phyloP scores from a whole-genome alignment of 2,797 vertebrate species.

The Trichosurus vulpecula region DNA sequence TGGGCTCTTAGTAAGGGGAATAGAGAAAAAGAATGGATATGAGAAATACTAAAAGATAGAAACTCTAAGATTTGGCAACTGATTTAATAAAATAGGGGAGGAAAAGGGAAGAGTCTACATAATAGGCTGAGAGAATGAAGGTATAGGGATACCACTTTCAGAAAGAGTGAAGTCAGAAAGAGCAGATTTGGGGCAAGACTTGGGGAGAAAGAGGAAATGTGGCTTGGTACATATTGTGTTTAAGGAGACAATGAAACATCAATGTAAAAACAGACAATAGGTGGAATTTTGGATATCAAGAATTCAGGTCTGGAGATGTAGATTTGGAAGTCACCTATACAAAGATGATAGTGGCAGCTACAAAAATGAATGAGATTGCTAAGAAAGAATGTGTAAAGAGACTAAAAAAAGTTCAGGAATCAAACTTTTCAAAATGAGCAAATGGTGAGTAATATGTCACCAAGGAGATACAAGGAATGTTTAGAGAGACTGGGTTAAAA shows the following conservation, averaged over 20 bases:
- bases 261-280: background rate
- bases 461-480: background rate
- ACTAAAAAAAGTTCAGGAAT: background rate
- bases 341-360: background rate
- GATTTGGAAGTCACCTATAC: background rate
- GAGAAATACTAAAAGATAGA: background rate
- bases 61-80: background rate
- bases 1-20: background rate
- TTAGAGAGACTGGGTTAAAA: background rate
- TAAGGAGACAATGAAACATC: slow-evolving; percentile 23
- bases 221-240: background rate
- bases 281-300: background rate
- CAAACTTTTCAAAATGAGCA: background rate
- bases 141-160: background rate
- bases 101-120: background rate
- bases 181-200: background rate
- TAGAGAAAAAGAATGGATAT: background rate
- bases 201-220: background rate
- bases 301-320: background rate
- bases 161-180: background rate
- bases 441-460: background rate
- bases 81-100: background rate
- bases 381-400: background rate
- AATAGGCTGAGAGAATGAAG: background rate
- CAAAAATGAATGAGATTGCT: background rate